Percentiles rank a stretch among this genome's conserved stretches.
phyloP scores from a whole-genome alignment of 2,113 vertebrate species.

The Scytalopus superciliaris region DNA sequence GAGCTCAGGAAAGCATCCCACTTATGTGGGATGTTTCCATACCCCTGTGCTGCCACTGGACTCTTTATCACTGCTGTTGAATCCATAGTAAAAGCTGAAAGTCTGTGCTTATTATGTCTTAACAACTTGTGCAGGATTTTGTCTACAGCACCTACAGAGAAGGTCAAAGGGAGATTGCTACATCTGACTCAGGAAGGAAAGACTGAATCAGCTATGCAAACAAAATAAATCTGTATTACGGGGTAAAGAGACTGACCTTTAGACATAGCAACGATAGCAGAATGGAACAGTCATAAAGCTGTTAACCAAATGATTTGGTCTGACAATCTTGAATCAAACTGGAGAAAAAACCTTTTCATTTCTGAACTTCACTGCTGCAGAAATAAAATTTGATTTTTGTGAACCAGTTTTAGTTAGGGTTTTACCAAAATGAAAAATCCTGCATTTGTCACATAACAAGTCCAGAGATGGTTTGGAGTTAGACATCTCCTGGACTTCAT shows the following conservation, averaged over 20 bases:
- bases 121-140: constrained; percentile 22
- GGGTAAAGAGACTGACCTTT: constrained; percentile 42
- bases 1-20: not conserved
- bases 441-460: not conserved
- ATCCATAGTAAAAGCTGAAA: constrained; percentile 31
- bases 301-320: not conserved
- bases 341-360: not conserved
- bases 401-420: not conserved
- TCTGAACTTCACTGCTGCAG: not conserved
- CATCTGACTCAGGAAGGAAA: constrained; percentile 26
- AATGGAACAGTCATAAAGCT: constrained; percentile 19
- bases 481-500: not conserved
- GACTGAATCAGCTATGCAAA: constrained; percentile 48
- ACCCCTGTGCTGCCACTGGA: not conserved
- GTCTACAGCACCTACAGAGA: constrained; percentile 7
- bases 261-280: not conserved
- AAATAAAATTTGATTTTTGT: not conserved
- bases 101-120: not conserved
- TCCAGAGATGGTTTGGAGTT: not conserved
- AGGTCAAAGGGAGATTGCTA: constrained; percentile 31
- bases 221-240: constrained; percentile 18
- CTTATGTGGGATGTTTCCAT: not conserved
- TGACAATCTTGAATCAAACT: not conserved
- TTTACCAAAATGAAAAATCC: not conserved
- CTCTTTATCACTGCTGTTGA: not conserved